These are phyloP conservation scores for Papilio dardanus DNA, from an alignment of 1,140 invertebrate genomes.

Conservation along the genomic window DNA sequence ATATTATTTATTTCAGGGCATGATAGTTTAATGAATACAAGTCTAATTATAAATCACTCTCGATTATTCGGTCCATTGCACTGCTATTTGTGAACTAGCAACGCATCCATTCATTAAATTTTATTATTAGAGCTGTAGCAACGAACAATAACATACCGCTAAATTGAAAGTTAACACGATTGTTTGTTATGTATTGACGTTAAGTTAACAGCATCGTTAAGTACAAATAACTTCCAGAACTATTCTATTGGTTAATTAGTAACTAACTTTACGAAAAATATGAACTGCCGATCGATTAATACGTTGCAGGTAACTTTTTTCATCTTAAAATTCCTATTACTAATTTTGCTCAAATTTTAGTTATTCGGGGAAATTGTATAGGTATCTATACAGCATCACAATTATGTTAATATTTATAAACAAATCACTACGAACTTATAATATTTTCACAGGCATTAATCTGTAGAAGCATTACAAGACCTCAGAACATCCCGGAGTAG, in stretches of 20 bases:
- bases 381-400: too few relatives aligned
- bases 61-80: constrained; percentile 21
- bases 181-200: not conserved
- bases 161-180: not conserved
- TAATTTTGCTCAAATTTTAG: not conserved
- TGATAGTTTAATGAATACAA: constrained; percentile 3
- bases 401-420: not conserved
- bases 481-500: constrained; percentile 80
- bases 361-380: too few relatives aligned
- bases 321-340: too few relatives aligned
- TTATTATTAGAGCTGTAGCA: not conserved
- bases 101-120: not conserved
- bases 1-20: constrained; percentile 33
- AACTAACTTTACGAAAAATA: too few relatives aligned
- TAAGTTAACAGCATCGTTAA: not conserved
- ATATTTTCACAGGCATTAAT: constrained; percentile 18
- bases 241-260: too few relatives aligned
- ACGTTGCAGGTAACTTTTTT: too few relatives aligned
- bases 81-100: constrained; percentile 20
- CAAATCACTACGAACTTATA: not conserved
- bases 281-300: too few relatives aligned
- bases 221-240: not conserved
- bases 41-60: constrained; percentile 31
- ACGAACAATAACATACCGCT: not conserved
- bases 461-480: constrained; percentile 50